phyloP scores from a whole-genome alignment of 23 tunicate genomes.

The Halocynthia roretzi region DNA sequence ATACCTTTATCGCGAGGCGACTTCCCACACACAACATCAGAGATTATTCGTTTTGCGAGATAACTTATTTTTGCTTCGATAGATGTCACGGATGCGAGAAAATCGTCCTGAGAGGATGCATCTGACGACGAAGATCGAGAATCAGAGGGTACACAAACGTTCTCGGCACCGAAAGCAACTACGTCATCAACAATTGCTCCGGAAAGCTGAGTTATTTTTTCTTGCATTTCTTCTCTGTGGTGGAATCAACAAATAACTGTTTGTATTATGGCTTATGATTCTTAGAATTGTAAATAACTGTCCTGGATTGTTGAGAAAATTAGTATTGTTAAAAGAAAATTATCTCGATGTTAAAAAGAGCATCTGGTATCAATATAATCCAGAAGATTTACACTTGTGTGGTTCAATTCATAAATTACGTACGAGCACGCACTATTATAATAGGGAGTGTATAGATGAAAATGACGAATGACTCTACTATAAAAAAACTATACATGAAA shows the following conservation, averaged over 20 bases:
- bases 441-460: no score
- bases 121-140: neutral
- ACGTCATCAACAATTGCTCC: slow-evolving; percentile 45
- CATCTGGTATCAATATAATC: no score
- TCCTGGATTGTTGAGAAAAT: no score
- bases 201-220: slow-evolving; percentile 33
- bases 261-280: no score
- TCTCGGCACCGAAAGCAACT: slow-evolving; percentile 23
- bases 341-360: no score
- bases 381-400: no score
- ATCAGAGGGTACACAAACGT: neutral
- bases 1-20: neutral
- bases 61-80: slow-evolving; percentile 34
- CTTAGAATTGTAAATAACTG: no score
- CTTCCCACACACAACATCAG: neutral
- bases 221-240: slow-evolving; percentile 25
- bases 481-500: no score
- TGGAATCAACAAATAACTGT: neutral
- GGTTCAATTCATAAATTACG: no score
- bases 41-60: slow-evolving; percentile 32
- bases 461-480: no score
- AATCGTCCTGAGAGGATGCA: slow-evolving; percentile 3
- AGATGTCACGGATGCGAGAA: slow-evolving; percentile 3
- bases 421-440: no score
- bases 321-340: no score